Evolutionary conservation across 2,888 invertebrate genomes (phyloP).

Genomic region (Drosophila mayaguana): DNA sequence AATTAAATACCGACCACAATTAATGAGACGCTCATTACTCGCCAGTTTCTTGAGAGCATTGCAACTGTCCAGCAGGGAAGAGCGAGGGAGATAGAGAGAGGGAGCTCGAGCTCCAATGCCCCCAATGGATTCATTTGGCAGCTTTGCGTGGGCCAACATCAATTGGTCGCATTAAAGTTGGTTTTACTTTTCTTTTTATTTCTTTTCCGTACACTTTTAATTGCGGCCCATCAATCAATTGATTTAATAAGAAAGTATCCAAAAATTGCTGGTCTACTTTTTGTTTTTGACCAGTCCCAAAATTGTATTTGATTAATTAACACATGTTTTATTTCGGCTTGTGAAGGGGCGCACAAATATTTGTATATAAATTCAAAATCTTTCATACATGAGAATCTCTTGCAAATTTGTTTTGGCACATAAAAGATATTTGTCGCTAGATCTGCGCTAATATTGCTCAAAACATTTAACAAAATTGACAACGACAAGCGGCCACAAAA

Average conservation of each 20-base stretch:
- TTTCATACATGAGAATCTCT: constrained; percentile 48
- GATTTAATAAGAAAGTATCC: constrained; percentile 26
- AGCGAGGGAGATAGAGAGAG: not conserved
- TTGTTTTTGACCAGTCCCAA: constrained; percentile 32
- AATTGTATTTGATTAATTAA: constrained; percentile 63
- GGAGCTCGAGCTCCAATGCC: not conserved
- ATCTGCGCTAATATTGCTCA: constrained; percentile 67
- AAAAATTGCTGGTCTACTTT: constrained; percentile 21
- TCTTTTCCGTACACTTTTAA: constrained; percentile 23
- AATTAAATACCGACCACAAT: constrained; percentile 39
- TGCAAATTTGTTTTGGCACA: constrained; percentile 71
- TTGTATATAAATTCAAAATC: constrained; percentile 44
- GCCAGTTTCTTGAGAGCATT: constrained; percentile 52
- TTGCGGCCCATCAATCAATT: constrained; percentile 49
- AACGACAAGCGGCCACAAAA: constrained; percentile 60
- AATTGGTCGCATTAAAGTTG: constrained; percentile 47
- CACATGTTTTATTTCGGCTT: constrained; percentile 45
- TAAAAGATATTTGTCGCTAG: constrained; percentile 59
- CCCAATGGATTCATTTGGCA: constrained; percentile 60
- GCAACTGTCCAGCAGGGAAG: not conserved
- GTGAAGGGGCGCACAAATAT: constrained; percentile 27
- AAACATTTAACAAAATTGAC: constrained; percentile 77
- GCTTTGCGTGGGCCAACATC: constrained; percentile 48
- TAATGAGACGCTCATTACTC: constrained; percentile 76
- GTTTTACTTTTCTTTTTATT: constrained; percentile 19